These are phyloP conservation scores for Labrus mixtus DNA, from an alignment of 2,113 vertebrate species.

Conservation along the genomic window DNA sequence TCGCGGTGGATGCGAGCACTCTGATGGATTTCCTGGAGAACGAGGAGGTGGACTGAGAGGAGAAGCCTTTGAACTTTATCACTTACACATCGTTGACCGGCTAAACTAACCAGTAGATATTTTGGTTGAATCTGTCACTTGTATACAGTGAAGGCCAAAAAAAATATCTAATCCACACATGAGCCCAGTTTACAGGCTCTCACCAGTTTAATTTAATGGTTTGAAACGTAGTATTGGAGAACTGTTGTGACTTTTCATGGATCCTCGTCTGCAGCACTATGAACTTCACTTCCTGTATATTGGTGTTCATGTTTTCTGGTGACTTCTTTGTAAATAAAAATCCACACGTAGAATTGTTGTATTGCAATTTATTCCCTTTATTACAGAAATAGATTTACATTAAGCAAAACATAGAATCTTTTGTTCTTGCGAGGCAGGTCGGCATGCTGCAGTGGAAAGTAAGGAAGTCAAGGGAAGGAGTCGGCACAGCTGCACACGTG, in stretches of 20 bases:
- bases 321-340: conserved; percentile 50
- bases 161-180: background rate
- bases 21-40: conserved; percentile 92
- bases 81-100: background rate
- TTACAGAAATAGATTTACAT: conserved; percentile 69
- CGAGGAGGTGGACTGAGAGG: conserved; percentile 84
- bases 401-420: conserved; percentile 67
- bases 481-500: background rate
- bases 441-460: conserved; percentile 30
- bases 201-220: background rate
- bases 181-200: background rate
- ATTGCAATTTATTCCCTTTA: conserved; percentile 59
- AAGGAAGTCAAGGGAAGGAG: background rate
- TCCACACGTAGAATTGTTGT: conserved; percentile 41
- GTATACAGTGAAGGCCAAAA: background rate
- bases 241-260: conserved; percentile 5
- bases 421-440: conserved; percentile 54
- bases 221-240: background rate
- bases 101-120: background rate
- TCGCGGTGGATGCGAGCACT: conserved; percentile 90
- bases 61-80: background rate
- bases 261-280: conserved; percentile 11
- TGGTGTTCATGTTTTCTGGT: background rate
- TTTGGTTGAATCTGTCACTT: background rate
- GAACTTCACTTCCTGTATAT: conserved; percentile 14